Evolutionary conservation across 2,888 invertebrate genomes (phyloP), one percentile per base, ranked within the genome.

Genomic region (Nephrotoma flavescens): DNA sequence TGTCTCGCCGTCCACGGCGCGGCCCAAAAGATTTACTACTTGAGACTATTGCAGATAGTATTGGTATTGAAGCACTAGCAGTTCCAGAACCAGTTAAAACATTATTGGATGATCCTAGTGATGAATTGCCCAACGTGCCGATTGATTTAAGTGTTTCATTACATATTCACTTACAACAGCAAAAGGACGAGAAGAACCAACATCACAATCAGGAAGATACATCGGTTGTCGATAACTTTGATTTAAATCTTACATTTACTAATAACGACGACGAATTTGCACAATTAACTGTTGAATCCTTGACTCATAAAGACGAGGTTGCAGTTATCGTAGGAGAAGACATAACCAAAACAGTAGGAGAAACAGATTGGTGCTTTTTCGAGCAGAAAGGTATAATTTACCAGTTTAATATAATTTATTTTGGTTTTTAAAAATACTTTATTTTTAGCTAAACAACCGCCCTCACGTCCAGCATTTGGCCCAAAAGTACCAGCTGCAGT

Each of bases 261-360:
- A 15, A 91, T 87, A 94, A 95, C 41, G 83, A 83, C 89, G 95
- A 96, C 89, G 96, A 96, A 91, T 96, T 96, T 90, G 95, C 95
- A 45, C 93, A 94, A 89, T 90, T 96, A 92, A 96, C 96, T 19
- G 94, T 94, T n/a, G 95, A 96, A 91, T 96, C 96, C 41, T 92
- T 96, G 88, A 92, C 92, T 2, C 95, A 94, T 90, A 91, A 92
- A 87, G 93, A 93, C 88, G 92, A 93, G 47, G 90, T 92, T 42
- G 92, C 91, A 89, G 90, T 90, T 87, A 89, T 91, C 86, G 89
- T 91, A 19, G 89, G 89, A 84, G 89, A 93, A 89, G 91, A 92
- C 86, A 92, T 93, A 6, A 89, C 92, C 87, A 89, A 90, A 86
- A 88, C 89, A 52, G 92, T 93, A 41, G 83, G 41, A 4, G 83